phyloP scores from a whole-genome alignment of 2,888 invertebrate genomes.

The Cremastinae sp. region DNA sequence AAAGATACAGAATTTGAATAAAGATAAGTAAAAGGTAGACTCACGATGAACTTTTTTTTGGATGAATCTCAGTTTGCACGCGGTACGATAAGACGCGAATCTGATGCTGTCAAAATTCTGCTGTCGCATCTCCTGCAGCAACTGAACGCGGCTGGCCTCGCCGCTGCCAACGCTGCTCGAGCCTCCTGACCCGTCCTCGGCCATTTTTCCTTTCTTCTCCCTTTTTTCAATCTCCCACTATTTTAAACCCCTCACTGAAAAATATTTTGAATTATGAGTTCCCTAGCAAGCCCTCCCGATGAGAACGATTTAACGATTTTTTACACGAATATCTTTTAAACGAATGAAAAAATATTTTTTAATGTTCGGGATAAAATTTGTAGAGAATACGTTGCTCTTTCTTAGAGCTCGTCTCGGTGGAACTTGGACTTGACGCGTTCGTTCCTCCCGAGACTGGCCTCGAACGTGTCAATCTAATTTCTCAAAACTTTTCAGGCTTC shows the following conservation, averaged over 20 bases:
- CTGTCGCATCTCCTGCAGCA: conserved; percentile 92
- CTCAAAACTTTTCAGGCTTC: conserved; percentile 27
- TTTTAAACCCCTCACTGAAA: conserved; percentile 2
- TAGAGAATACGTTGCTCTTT: not conserved
- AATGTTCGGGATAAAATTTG: not conserved
- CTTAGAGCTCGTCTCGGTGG: not conserved
- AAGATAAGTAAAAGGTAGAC: conserved; percentile 76
- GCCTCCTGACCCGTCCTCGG: conserved; percentile 72
- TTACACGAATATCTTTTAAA: too few species aligned
- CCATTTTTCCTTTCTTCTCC: conserved; percentile 63
- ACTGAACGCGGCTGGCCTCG: conserved; percentile 84
- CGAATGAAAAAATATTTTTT: not conserved
- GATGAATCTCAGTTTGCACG: conserved; percentile 97
- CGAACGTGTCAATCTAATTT: conserved; percentile 23
- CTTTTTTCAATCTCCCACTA: not conserved
- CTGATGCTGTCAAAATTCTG: conserved; percentile 98
- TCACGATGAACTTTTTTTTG: conserved; percentile 98
- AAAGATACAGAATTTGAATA: not conserved
- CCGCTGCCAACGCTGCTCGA: conserved; percentile 73
- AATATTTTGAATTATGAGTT: conserved; percentile 37
- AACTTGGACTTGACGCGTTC: not conserved
- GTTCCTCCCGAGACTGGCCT: not conserved
- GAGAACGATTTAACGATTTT: too few species aligned
- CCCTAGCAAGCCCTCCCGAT: too few species aligned
- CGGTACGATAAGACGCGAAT: conserved; percentile 98